Base-by-base conservation (phyloP, 2,797 vertebrate species). In the Furcifer pardalis region DNA sequence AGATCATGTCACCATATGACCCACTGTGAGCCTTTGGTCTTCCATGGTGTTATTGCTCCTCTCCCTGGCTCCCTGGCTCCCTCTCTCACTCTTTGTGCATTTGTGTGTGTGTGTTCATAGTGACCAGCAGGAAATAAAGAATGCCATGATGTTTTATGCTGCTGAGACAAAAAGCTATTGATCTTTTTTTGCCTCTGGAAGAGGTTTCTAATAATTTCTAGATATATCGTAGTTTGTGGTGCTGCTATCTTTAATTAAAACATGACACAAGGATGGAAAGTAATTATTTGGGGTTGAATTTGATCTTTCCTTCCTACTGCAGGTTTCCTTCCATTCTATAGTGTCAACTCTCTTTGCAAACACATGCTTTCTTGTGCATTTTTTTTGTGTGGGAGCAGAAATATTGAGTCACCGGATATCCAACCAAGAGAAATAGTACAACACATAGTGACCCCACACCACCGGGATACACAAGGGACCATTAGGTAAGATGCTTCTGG, bases 191-290 rank as follows among this genome's bases (percentile, higher is more conserved):
- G 93, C 93, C 93, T 94, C 93, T 94, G 91, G 92, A 94, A 95
- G 93, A 92, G 89, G 92, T 94, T 95, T 95, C 92, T 94, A 95
- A 95, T 95, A 95, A 96, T 95, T 95, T 95, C 86, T 89, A 95
- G 93, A 94, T 95, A 94, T 95, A 93, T 91, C 4, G 9, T 90
- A 94, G 92, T 95, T 94, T 93, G 87, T 89, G 78, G 82, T 72
- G 80, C 74, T 92, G 92, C 94, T 96, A 92, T 94, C 92, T 95
- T 96, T 96, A 96, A 95, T 95, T 96, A 96, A 95, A 96, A 94
- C 94, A 93, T 92, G 93, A 93, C 92, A 93, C 40, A 88, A 40
- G 77, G 94, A 94, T 85, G 87, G 89, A 94, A 95, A 92, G 80
- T 92, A 95, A 94, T 96, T 94, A 93, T 94, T 93, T 40, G 69